phyloP scores from a whole-genome alignment of 2,888 invertebrate species.

The Standfussiana lucernea region DNA sequence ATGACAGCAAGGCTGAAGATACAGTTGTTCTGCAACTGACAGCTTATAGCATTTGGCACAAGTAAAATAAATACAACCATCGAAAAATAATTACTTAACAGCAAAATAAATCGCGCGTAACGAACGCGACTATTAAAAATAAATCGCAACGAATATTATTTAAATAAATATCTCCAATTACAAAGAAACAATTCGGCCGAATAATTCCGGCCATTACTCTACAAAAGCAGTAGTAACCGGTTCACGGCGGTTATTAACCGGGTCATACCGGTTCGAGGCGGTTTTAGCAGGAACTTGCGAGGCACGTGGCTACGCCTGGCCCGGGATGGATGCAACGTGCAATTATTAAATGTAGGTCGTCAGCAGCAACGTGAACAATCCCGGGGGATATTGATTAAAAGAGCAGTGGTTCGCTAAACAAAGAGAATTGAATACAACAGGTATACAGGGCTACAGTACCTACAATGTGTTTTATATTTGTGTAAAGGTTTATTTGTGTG shows the following conservation, averaged over 20 bases:
- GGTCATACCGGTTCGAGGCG: conserved; percentile 44
- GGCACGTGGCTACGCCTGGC: conserved; percentile 11
- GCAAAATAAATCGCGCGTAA: neutral
- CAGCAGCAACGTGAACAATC: conserved; percentile 38
- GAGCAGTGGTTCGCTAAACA: conserved; percentile 20
- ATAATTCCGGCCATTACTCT: conserved; percentile 36
- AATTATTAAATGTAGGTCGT: conserved; percentile 63
- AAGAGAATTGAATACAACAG: conserved; percentile 18
- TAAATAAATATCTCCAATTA: neutral
- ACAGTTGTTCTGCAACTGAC: no score
- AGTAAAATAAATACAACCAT: neutral
- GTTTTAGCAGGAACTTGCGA: conserved; percentile 38
- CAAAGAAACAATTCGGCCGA: neutral
- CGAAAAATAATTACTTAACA: neutral
- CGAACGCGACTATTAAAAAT: neutral
- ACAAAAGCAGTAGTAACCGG: conserved; percentile 52
- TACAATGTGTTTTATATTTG: conserved; percentile 19
- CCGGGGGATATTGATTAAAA: conserved; percentile 50
- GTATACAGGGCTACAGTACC: neutral
- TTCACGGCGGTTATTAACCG: conserved; percentile 51
- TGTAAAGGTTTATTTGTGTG: conserved; percentile 2
- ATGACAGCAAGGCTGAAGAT: no score
- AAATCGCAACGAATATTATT: neutral
- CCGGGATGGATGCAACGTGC: conserved; percentile 52
- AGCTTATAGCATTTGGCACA: no score